phyloP scores from a whole-genome alignment of 2,797 vertebrate genomes.

The Fundulus diaphanus region DNA sequence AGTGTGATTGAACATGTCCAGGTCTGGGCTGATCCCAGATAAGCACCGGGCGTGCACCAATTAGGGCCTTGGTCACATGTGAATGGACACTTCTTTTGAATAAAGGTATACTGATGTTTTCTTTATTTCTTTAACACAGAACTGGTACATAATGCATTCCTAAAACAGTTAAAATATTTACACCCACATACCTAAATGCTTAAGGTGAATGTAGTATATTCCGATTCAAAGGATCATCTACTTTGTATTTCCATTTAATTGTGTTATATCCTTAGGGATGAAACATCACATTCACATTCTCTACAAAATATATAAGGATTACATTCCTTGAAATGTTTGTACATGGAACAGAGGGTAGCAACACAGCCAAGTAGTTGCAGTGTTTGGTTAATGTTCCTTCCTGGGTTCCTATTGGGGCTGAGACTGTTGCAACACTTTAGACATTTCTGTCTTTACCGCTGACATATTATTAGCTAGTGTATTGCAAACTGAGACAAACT shows the following conservation, averaged over 20 bases:
- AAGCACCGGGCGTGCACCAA: slow-evolving; percentile 54
- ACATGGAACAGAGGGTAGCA: no score
- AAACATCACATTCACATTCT: no score
- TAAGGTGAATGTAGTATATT: no score
- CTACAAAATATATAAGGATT: no score
- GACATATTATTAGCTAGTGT: neutral
- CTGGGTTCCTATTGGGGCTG: neutral
- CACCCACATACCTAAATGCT: no score
- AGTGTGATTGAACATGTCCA: slow-evolving; percentile 50
- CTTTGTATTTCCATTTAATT: no score
- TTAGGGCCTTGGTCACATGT: slow-evolving; percentile 15
- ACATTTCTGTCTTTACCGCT: neutral
- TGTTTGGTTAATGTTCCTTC: no score
- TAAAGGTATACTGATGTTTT: neutral
- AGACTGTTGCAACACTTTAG: neutral
- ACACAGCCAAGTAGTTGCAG: neutral
- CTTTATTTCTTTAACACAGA: neutral
- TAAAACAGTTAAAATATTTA: neutral
- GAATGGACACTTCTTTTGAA: neutral
- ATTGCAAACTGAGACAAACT: neutral
- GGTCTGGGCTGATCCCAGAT: slow-evolving; percentile 61
- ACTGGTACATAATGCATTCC: slow-evolving; percentile 15
- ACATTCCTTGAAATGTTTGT: no score
- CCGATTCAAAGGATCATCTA: no score
- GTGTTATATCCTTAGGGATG: no score